Evolutionary conservation across 2,113 vertebrate genomes (phyloP).

Genomic region (Planiliza haematocheilus): DNA sequence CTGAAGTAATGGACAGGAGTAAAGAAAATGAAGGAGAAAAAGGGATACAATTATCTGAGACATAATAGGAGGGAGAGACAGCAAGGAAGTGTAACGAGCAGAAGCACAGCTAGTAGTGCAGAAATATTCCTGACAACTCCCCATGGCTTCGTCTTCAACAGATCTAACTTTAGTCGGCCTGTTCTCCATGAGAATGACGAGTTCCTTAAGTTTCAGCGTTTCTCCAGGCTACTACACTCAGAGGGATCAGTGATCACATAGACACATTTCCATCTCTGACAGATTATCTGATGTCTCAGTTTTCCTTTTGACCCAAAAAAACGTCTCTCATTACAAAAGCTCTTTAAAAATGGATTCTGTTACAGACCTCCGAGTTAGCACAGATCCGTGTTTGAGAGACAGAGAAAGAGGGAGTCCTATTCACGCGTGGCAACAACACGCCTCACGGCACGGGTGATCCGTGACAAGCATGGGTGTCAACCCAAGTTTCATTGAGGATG

Average conservation of each 20-base stretch:
- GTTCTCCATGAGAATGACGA: conserved; percentile 32
- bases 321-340: conserved; percentile 42
- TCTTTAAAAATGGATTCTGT: conserved; percentile 34
- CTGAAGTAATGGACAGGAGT: background rate
- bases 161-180: conserved; percentile 46
- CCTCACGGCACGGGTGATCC: too few species aligned
- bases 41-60: background rate
- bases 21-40: conserved; percentile 15
- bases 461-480: too few species aligned
- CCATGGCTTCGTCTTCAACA: conserved; percentile 48
- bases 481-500: too few species aligned
- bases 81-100: conserved; percentile 15
- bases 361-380: background rate
- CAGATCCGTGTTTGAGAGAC: background rate
- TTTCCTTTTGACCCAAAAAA: conserved; percentile 42
- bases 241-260: conserved; percentile 61
- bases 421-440: too few species aligned
- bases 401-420: background rate
- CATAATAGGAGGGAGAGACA: conserved; percentile 4
- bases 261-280: conserved; percentile 58
- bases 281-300: conserved; percentile 35
- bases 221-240: conserved; percentile 58
- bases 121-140: conserved; percentile 55
- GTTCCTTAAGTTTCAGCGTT: conserved; percentile 57
- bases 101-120: conserved; percentile 17